These are phyloP conservation scores for Ornithorhynchus anatinus DNA, from an alignment of 2,113 vertebrate genomes.

Conservation along the genomic window DNA sequence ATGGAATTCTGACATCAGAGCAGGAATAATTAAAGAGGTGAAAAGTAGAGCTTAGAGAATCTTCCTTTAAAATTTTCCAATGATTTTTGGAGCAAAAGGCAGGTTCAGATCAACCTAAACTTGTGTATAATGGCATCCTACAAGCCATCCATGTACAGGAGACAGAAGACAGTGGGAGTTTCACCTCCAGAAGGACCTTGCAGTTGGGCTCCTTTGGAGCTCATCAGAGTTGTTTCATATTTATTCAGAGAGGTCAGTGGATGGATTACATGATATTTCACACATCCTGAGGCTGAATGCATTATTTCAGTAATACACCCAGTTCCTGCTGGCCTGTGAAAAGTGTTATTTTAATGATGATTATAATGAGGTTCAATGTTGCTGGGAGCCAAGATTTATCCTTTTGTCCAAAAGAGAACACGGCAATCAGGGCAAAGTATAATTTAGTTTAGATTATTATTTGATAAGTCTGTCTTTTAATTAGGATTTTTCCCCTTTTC, in stretches of 20 bases:
- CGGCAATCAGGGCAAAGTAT: constrained; percentile 19
- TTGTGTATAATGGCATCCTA: background rate
- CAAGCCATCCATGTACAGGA: background rate
- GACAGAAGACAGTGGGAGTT: background rate
- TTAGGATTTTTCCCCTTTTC: constrained; percentile 31
- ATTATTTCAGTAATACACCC: constrained; percentile 25
- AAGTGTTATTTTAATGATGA: constrained; percentile 38
- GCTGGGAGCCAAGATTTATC: constrained; percentile 38
- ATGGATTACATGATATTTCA: constrained; percentile 1
- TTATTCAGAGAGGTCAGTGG: constrained; percentile 21
- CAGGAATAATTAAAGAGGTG: no score
- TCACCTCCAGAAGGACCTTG: background rate
- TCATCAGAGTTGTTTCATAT: constrained; percentile 51
- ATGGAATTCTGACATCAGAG: no score
- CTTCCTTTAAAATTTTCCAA: no score
- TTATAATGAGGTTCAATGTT: constrained; percentile 44
- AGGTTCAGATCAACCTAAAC: no score
- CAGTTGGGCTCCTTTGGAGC: background rate
- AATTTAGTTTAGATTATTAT: constrained; percentile 46
- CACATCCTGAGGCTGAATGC: background rate
- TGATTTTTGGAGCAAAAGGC: no score
- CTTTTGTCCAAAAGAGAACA: constrained; percentile 34
- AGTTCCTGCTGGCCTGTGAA: constrained; percentile 27
- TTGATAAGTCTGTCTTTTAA: constrained; percentile 61
- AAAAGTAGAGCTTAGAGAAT: no score